phyloP scores from a whole-genome alignment of 1,140 invertebrate genomes.

The Augochlora pura region DNA sequence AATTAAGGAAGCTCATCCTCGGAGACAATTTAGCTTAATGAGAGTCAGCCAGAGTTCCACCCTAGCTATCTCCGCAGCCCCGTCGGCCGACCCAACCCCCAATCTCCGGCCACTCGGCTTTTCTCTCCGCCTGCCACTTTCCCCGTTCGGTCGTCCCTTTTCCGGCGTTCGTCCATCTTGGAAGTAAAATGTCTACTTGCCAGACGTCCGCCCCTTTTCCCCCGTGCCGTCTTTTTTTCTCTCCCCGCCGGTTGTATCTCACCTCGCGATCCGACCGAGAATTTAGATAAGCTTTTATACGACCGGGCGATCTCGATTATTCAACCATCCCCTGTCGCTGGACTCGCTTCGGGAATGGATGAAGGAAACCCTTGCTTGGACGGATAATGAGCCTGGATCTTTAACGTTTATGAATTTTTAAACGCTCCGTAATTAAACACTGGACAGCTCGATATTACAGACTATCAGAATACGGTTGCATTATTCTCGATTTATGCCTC shows the following conservation, averaged over 20 bases:
- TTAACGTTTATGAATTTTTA: too few species aligned
- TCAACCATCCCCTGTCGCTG: neutral
- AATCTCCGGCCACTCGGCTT: constrained; percentile 16
- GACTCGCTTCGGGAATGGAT: neutral
- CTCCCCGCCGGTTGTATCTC: constrained; percentile 9
- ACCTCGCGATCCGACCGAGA: constrained; percentile 15
- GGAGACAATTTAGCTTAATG: constrained; percentile 78
- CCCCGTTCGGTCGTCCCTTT: neutral
- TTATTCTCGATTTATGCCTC: too few species aligned
- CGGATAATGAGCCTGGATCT: neutral
- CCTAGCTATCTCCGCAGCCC: constrained; percentile 43
- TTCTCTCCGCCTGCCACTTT: neutral
- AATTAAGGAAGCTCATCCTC: constrained; percentile 78
- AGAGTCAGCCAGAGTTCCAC: constrained; percentile 69
- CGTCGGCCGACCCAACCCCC: constrained; percentile 2
- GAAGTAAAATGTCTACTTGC: constrained; percentile 44
- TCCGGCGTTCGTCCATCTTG: constrained; percentile 37
- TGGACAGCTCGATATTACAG: too few species aligned
- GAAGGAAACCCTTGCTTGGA: neutral
- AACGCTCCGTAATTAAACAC: too few species aligned
- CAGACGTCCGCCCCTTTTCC: constrained; percentile 26
- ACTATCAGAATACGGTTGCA: too few species aligned
- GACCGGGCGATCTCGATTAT: constrained; percentile 1
- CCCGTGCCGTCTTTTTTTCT: neutral
- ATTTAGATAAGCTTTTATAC: constrained; percentile 44